A percentile compares a stretch with the other conserved stretches of the same genome.
These are phyloP conservation scores for Siniperca knerii DNA, from an alignment of 2,113 vertebrate species.

Conservation along the genomic window DNA sequence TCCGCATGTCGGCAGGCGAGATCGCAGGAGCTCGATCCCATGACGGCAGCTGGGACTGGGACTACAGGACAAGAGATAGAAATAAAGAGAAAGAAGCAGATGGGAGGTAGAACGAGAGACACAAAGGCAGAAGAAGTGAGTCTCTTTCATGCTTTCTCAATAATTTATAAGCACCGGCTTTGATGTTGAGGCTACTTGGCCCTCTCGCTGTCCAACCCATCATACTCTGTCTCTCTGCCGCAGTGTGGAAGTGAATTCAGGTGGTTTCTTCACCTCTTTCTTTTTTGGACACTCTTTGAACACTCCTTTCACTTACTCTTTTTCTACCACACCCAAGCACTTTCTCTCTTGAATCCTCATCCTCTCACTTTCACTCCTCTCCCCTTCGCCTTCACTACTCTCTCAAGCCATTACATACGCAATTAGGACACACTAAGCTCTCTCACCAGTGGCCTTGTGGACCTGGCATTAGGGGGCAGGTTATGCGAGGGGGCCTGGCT, in stretches of 20 bases:
- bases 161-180: slow-evolving; percentile 73
- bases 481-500: slow-evolving; percentile 69
- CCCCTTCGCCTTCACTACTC: neutral
- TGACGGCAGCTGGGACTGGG: slow-evolving; percentile 82
- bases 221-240: slow-evolving; percentile 28
- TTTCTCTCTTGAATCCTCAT: neutral
- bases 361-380: neutral
- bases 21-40: slow-evolving; percentile 86
- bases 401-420: neutral
- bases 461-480: slow-evolving; percentile 78
- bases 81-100: slow-evolving; percentile 32
- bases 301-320: slow-evolving; percentile 33
- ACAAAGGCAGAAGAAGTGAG: slow-evolving; percentile 49
- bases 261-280: slow-evolving; percentile 31
- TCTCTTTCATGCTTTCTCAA: slow-evolving; percentile 71
- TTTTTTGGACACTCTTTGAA: slow-evolving; percentile 21
- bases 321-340: neutral
- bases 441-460: slow-evolving; percentile 82
- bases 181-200: slow-evolving; percentile 63
- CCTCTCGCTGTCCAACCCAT: slow-evolving; percentile 24
- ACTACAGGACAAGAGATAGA: slow-evolving; percentile 44
- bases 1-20: slow-evolving; percentile 89
- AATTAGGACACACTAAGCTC: neutral
- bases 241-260: neutral
- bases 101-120: slow-evolving; percentile 14